A percentile compares a stretch with the other conserved stretches of the same genome.
Conservation (phyloP, 1,140 invertebrate species). For the Leptonema lineaticorne region DNA sequence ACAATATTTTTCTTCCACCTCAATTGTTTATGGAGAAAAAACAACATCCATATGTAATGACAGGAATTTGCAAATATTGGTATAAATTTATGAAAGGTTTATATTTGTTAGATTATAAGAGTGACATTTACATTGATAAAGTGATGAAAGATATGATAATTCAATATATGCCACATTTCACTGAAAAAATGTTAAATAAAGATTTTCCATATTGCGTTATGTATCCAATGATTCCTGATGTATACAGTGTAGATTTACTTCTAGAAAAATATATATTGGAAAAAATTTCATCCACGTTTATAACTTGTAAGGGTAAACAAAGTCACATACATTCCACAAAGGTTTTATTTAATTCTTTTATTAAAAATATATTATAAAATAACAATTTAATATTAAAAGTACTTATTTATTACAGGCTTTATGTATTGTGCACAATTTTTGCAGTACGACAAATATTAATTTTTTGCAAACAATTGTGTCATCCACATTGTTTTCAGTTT, state of each 20-base stretch:
- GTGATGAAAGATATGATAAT: constrained; percentile 38
- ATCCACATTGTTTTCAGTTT: constrained; percentile 27
- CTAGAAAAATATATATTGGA: constrained; percentile 40
- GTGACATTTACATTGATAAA: constrained; percentile 39
- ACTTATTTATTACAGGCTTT: constrained; percentile 29
- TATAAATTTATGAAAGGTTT: constrained; percentile 40
- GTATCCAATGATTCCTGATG: constrained; percentile 31
- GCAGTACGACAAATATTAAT: constrained; percentile 22
- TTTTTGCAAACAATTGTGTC: constrained; percentile 27
- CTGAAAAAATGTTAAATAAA: constrained; percentile 32
- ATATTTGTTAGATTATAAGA: constrained; percentile 36
- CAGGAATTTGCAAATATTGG: constrained; percentile 37
- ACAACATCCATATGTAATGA: constrained; percentile 30
- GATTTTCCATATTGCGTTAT: constrained; percentile 31
- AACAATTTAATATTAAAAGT: not conserved
- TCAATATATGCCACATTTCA: constrained; percentile 40
- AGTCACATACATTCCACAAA: constrained; percentile 36
- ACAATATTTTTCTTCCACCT: constrained; percentile 34
- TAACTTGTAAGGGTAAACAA: constrained; percentile 39
- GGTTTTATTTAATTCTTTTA: constrained; percentile 18
- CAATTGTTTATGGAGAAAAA: constrained; percentile 42
- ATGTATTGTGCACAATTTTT: constrained; percentile 29
- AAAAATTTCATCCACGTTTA: constrained; percentile 35
- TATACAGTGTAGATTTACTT: constrained; percentile 28
- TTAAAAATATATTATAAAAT: not conserved